A percentile compares a stretch with the other conserved stretches of the same genome.
phyloP scores from a whole-genome alignment of 2,888 invertebrate species.

The Eledona agricola region DNA sequence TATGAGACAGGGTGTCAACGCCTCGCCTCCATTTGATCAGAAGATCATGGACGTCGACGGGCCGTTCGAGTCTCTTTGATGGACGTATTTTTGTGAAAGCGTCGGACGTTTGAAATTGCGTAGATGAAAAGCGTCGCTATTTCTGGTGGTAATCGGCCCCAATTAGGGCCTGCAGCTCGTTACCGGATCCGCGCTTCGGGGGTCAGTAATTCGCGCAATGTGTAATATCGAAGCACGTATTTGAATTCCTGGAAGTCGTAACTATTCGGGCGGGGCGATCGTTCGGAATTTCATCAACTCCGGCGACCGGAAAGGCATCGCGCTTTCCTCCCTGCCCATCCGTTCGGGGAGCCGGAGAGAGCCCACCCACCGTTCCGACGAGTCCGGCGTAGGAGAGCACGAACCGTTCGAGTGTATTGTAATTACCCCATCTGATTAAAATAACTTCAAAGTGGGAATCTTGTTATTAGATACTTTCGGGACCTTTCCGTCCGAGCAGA shows the following conservation, averaged over 20 bases:
- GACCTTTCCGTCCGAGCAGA: no score
- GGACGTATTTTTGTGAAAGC: no score
- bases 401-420: slow-evolving; percentile 58
- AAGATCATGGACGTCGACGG: no score
- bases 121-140: no score
- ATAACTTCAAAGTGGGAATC: slow-evolving; percentile 62
- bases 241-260: slow-evolving; percentile 63
- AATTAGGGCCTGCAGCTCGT: no score
- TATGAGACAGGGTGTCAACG: slow-evolving; percentile 21
- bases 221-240: slow-evolving; percentile 60
- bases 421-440: slow-evolving; percentile 61
- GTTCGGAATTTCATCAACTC: slow-evolving; percentile 66
- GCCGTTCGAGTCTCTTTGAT: no score
- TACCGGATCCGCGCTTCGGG: no score
- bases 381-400: slow-evolving; percentile 38
- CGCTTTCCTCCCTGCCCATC: slow-evolving; percentile 60
- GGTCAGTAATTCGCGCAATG: slow-evolving; percentile 59
- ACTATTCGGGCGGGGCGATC: slow-evolving; percentile 62
- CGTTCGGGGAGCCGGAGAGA: no score
- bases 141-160: no score
- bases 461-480: slow-evolving; percentile 57
- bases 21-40: no score
- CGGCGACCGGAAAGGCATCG: slow-evolving; percentile 71
- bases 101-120: no score
- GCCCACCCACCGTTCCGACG: slow-evolving; percentile 23